These are phyloP conservation scores for Petrolisthes cinctipes DNA, from an alignment of 2,888 invertebrate species.

Conservation along the genomic window DNA sequence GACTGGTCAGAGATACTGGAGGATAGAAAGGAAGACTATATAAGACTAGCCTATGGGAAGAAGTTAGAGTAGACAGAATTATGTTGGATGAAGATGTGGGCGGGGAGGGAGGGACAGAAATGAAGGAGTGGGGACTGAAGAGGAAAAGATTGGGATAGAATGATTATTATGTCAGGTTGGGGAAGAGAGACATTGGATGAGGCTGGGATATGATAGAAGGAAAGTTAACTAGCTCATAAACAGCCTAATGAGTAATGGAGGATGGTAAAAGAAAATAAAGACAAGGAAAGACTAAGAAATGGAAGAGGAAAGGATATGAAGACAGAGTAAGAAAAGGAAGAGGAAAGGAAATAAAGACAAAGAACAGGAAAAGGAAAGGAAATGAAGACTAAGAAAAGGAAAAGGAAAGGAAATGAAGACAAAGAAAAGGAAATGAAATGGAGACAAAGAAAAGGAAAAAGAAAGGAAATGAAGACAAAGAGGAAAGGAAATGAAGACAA, in stretches of 20 bases:
- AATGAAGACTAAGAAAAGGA: background rate
- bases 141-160: background rate
- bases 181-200: too few relatives aligned
- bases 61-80: background rate
- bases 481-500: background rate
- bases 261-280: too few relatives aligned
- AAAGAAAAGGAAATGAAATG: background rate
- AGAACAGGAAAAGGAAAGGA: background rate
- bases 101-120: background rate
- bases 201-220: too few relatives aligned
- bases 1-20: background rate
- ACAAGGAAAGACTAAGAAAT: background rate
- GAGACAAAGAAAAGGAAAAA: background rate
- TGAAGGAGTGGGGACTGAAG: background rate
- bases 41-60: background rate
- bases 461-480: background rate
- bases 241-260: too few relatives aligned
- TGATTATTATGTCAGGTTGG: too few relatives aligned
- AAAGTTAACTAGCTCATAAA: too few relatives aligned
- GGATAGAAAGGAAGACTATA: background rate
- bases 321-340: background rate
- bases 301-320: background rate
- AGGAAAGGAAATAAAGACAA: background rate
- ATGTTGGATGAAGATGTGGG: background rate
- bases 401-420: background rate